Conservation (phyloP, 2,113 vertebrate genomes). For the Phaethornis superciliosus region DNA sequence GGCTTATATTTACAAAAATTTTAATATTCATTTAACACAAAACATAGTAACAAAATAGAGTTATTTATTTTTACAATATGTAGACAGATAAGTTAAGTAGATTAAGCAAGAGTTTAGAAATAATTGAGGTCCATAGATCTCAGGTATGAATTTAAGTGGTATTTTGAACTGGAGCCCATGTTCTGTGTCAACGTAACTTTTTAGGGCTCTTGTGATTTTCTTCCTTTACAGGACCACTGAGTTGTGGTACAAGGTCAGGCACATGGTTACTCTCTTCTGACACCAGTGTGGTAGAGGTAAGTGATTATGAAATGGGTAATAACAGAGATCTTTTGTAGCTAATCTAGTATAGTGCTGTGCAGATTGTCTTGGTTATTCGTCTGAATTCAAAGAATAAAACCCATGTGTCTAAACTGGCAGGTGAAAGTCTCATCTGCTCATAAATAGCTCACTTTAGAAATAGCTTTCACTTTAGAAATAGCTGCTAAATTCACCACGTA, state of each 20-base stretch:
- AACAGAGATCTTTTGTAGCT: background rate
- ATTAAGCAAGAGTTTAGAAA: constrained; percentile 22
- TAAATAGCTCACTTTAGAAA: constrained; percentile 23
- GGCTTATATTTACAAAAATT: background rate
- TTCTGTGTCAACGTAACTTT: constrained; percentile 26
- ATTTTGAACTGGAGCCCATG: constrained; percentile 38
- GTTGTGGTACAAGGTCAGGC: constrained; percentile 8
- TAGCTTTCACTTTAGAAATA: constrained; percentile 1
- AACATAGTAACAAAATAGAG: background rate
- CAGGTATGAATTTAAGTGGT: constrained; percentile 29
- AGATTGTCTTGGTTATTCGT: background rate
- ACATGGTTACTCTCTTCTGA: background rate
- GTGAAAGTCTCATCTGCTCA: constrained; percentile 7
- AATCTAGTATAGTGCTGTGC: background rate
- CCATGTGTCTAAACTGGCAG: background rate
- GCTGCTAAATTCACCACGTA: background rate
- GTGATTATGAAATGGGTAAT: constrained; percentile 12
- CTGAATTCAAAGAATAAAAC: constrained; percentile 21
- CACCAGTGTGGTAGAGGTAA: constrained; percentile 5
- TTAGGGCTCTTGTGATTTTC: constrained; percentile 45
- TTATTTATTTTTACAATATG: constrained; percentile 32
- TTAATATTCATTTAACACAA: background rate
- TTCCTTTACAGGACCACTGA: constrained; percentile 4
- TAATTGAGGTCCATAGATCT: constrained; percentile 41
- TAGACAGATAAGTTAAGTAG: constrained; percentile 16